Evolutionary conservation across 2,888 invertebrate species (phyloP), one percentile per base, ranked within the genome.

Genomic region (Cryptocephalus primarius): DNA sequence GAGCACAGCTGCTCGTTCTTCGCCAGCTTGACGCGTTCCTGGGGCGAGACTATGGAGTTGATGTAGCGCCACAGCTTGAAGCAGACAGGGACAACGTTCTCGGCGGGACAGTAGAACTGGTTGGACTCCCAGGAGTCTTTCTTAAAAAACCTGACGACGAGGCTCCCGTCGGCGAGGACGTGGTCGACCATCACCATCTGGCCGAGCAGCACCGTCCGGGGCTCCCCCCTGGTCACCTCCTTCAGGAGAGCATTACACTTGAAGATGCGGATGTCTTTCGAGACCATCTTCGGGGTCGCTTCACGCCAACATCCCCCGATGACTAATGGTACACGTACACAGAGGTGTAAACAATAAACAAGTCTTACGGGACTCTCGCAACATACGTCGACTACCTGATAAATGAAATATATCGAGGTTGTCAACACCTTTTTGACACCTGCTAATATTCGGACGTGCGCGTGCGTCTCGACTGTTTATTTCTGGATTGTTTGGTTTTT

Each of bases 31-130:
- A 77, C 65, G 49, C 78, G 69, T 45, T 76, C 75, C 51, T 72
- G 67, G 4, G 75, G 75, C 42, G 71, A 72, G 12, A 63, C 56
- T 47, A 80, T 71, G 10, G 77, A 71, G 42, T 72, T 71, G 38
- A 79, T 61, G 60, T 69, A 75, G 34, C 72, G 72, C 74, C 75
- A 77, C 39, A 78, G 55, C 42, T 64, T 65, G 48, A 67, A 65
- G 42, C 55, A 55, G 31, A 71, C 60, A n/a, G 53, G 50, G 32
- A 62, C 56, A 42, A 69, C 55, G 42, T 54, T 54, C 11, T 60
- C 55, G 49, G 61, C 53, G 10, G 60, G 53, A 50, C 67, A 64
- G 47, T 48, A 54, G 53, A 66, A 71, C 12, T 60, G 55, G n/a
- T 52, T 56, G 9, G 61, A 55, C 50, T 70, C 70, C 69, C 67